phyloP scores from a whole-genome alignment of 2,797 vertebrate species.

The Hyperoplus immaculatus region DNA sequence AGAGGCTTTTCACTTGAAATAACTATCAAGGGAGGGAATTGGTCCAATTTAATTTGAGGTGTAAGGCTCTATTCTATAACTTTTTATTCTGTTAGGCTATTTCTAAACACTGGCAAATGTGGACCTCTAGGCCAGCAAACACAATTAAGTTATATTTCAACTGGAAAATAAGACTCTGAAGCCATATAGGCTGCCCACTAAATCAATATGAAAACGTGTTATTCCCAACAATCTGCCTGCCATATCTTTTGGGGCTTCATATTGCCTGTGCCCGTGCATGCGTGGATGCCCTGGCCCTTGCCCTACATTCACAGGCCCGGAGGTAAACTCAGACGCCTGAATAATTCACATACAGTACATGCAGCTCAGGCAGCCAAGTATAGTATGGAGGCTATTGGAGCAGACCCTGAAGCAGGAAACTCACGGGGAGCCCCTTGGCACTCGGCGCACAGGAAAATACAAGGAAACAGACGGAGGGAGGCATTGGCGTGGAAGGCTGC shows the following conservation, averaged over 20 bases:
- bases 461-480: constrained; percentile 19
- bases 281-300: constrained; percentile 39
- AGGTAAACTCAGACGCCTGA: constrained; percentile 70
- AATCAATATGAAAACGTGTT: constrained; percentile 57
- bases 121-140: constrained; percentile 12
- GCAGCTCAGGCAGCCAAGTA: constrained; percentile 51
- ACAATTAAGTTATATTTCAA: constrained; percentile 35
- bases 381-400: constrained; percentile 36
- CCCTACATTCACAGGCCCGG: constrained; percentile 70
- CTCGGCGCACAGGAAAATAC: constrained; percentile 53
- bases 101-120: constrained; percentile 3
- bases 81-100: constrained; percentile 9
- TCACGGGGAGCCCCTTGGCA: constrained; percentile 69
- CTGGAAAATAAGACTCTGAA: constrained; percentile 36
- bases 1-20: constrained; percentile 24
- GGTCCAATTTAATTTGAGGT: constrained; percentile 5
- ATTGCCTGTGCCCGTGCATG: neutral
- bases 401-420: constrained; percentile 71
- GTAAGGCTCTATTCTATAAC: constrained; percentile 23
- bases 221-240: constrained; percentile 34
- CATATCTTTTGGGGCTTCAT: constrained; percentile 1
- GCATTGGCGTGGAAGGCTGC: constrained; percentile 36
- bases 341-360: constrained; percentile 67
- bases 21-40: constrained; percentile 16
- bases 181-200: constrained; percentile 30